Evolutionary conservation across 2,888 invertebrate genomes (phyloP), one percentile per base, ranked within the genome.

Genomic region (Microctonus hyperodae): DNA sequence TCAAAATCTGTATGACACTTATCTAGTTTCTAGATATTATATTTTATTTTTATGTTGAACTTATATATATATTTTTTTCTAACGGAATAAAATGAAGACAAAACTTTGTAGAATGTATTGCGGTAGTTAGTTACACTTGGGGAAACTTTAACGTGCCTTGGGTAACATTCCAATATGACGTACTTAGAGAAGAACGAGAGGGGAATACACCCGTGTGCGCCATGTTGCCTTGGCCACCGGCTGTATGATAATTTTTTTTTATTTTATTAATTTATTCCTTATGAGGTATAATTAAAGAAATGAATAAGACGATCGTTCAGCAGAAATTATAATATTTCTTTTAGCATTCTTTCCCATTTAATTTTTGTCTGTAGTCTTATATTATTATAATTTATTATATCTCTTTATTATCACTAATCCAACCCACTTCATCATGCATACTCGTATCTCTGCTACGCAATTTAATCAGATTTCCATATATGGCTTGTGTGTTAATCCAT

Each of bases 201-300:
- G 70, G 72, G 72, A 70, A 28, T n/a, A 72, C 70, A 70, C 56
- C 70, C 64, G 51, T 65, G 51, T 62, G 69, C 68, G 73, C 73
- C 73, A 73, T 73, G 50, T 73, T 72, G 72, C 69, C 65, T 69
- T 65, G 51, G 57, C 60, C 66, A 67, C 73, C 73, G 73, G 72
- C 68, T 70, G 70, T 60, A 65, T 60, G 58, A 56, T 65, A 64
- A 40, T 69, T 11, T 33, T 20, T 31, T 16, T 10, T 56, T 16
- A n/a, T 55, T 31, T 5, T 25, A 13, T n/a, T 55, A 11, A n/a
- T 55, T 55, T 6, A 28, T 55, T 55, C 28, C 28, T 13, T n/a
- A 37, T 37, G 13, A n/a, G 37, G n/a, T n/a, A n/a, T n/a, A n/a
- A 37, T 31, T 5, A 31, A 31, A 13, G 37, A 37, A n/a, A 37